Conservation (phyloP, 2,888 invertebrate genomes). For the Poecilus cupreus region DNA sequence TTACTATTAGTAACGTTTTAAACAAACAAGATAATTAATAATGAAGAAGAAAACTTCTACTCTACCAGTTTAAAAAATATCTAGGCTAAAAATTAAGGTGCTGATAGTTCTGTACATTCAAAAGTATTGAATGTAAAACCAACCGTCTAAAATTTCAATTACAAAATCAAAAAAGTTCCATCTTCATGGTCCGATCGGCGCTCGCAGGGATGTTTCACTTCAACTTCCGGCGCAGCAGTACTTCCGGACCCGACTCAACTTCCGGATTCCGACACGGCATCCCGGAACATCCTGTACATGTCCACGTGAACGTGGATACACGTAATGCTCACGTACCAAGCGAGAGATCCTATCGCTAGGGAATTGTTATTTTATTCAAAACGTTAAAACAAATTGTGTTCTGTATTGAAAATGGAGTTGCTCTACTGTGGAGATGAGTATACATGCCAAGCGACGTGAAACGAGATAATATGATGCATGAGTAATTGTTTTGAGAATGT, state of each 20-base stretch:
- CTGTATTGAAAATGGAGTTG: slow-evolving; percentile 14
- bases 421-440: not conserved
- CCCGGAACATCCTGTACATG: slow-evolving; percentile 43
- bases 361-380: slow-evolving; percentile 43
- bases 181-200: too few relatives aligned
- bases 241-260: slow-evolving; percentile 5
- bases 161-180: too few relatives aligned
- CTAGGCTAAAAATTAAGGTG: too few relatives aligned
- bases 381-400: not conserved
- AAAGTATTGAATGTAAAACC: too few relatives aligned
- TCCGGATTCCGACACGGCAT: slow-evolving; percentile 27
- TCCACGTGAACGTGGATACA: slow-evolving; percentile 3
- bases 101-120: too few relatives aligned
- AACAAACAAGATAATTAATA: too few relatives aligned
- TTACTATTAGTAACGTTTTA: too few relatives aligned
- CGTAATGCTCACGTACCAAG: not conserved
- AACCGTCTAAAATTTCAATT: too few relatives aligned
- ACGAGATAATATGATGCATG: not conserved
- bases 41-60: too few relatives aligned
- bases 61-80: too few relatives aligned
- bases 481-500: not conserved
- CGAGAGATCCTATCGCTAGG: slow-evolving; percentile 11
- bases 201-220: too few relatives aligned
- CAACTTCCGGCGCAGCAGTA: not conserved
- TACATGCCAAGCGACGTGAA: not conserved